Conservation (phyloP, 1,140 invertebrate genomes). For the Ceratosolen fusciceps region DNA sequence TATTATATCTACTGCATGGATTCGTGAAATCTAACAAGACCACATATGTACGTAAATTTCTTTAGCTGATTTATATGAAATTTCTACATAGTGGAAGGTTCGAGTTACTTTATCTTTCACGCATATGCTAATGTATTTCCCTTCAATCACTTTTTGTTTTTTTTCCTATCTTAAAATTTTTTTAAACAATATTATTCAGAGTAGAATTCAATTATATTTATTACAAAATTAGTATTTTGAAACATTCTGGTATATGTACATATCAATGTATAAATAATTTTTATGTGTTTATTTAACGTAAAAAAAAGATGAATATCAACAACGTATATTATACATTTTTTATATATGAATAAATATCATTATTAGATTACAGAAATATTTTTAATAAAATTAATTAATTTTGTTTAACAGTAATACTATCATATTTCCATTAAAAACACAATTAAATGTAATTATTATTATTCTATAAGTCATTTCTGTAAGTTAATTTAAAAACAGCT, state of each 20-base stretch:
- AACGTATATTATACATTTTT: constrained; percentile 30
- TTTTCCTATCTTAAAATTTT: neutral
- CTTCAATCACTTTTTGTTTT: neutral
- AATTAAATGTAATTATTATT: constrained; percentile 43
- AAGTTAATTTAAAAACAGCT: constrained; percentile 1
- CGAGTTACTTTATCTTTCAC: neutral
- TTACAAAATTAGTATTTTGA: neutral
- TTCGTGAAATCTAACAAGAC: neutral
- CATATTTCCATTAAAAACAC: constrained; percentile 40
- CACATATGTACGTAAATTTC: constrained; percentile 33
- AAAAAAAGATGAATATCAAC: constrained; percentile 41
- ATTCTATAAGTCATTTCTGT: constrained; percentile 37
- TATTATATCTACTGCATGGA: neutral
- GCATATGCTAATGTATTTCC: neutral
- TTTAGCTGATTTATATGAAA: constrained; percentile 20
- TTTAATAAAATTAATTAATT: constrained; percentile 46
- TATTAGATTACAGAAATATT: constrained; percentile 1
- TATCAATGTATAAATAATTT: neutral
- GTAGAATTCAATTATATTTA: neutral
- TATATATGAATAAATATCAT: constrained; percentile 35
- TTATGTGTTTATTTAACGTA: constrained; percentile 17
- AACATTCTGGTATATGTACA: neutral
- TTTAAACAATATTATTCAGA: neutral
- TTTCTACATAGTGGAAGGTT: neutral
- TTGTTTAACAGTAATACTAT: constrained; percentile 39